Base-by-base conservation (phyloP, 2,797 vertebrate genomes). In the Galaxias olidus region DNA sequence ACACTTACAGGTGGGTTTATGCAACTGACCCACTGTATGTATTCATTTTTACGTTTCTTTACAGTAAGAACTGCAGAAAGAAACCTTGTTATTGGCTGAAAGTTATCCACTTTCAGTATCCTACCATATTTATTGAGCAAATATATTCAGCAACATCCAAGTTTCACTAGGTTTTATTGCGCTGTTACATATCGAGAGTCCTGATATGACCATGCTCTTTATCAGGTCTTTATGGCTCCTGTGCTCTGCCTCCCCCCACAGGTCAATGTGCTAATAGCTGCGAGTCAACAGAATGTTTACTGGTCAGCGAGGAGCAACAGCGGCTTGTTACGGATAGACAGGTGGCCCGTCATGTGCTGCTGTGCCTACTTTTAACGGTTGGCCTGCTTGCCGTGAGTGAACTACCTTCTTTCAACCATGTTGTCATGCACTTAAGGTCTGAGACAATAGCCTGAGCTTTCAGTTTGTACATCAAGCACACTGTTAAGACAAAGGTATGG, bases 341-440 rank as follows among this genome's bases (percentile, higher is more conserved):
- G 85, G 87, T 94, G 85, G 92, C 90, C 59, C 94, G 96, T 79
- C 96, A 99, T 0, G 90, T 94, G 69, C 82, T 98, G 73, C 77
- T 98, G 1, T 93, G 92, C 87, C 86, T 98, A 48, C 92, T 98
- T 53, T 87, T 98, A 69, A 80, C 93, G 64, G 93, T 98, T 74
- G 91, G 90, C 88, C 85, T 95, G 53, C 92, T 98, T 66, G 96
- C 95, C 77, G 96, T 98, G 93, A 95, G 86, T 94, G 62, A 71
- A 66, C 54, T 9, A 72, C 17, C 48, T 58, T 46, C 62, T 68
- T n/a, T n/a, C n/a, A n/a, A n/a, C n/a, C n/a, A n/a, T n/a, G n/a
- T n/a, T n/a, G 48, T 64, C 75, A 72, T n/a, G n/a, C n/a, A n/a
- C n/a, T n/a, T n/a, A n/a, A n/a, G n/a, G n/a, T n/a, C n/a, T n/a